Base-by-base conservation (phyloP, 35 echinoderm and acorn worm genomes). In the Eucidaris tribuloides region DNA sequence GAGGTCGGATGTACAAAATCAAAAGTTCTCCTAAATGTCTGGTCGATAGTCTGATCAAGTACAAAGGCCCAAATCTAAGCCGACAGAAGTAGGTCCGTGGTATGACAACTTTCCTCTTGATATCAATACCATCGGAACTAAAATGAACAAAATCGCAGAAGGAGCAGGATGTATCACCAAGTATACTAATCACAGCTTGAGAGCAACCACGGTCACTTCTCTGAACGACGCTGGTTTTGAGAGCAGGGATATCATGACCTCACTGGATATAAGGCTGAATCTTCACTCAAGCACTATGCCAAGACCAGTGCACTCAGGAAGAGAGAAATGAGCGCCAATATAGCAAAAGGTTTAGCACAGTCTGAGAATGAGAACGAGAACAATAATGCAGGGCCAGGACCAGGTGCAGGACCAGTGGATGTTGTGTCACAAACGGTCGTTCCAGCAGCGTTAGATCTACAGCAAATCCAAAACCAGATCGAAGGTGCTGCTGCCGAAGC, bases 231-330 rank as follows among this genome's bases (percentile, higher is more conserved):
- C n/a, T n/a, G n/a, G n/a, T n/a, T n/a, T n/a, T n/a, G n/a, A n/a
- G n/a, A n/a, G n/a, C n/a, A n/a, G n/a, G n/a, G n/a, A n/a, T n/a
- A n/a, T n/a, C n/a, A n/a, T n/a, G n/a, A n/a, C n/a, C n/a, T 89
- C 36, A 89, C 80, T 32, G 87, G 87, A 30, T 62, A 89, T 58
- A 50, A 33, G 24, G 82, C 86, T 36, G 86, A 88, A 43, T 88
- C 85, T 0, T 82, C 86, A 7, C 27, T 88, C 33, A 89, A 83
- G 35, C 87, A 89, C 62, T 89, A 89, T 28, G 59, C 79, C 19
- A 20, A 7, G 2, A 89, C 87, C 30, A 89, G 87, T 57, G 82
- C 11, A 46, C 9, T 76, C 1, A 77, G 39, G 64, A 84, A 84
- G 46, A 74, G 23, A 24, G 46, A 58, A 58, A 81, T 58, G 45